Evolutionary conservation across 2,888 invertebrate genomes (phyloP).

Genomic region (Agrenia bidenticulata): DNA sequence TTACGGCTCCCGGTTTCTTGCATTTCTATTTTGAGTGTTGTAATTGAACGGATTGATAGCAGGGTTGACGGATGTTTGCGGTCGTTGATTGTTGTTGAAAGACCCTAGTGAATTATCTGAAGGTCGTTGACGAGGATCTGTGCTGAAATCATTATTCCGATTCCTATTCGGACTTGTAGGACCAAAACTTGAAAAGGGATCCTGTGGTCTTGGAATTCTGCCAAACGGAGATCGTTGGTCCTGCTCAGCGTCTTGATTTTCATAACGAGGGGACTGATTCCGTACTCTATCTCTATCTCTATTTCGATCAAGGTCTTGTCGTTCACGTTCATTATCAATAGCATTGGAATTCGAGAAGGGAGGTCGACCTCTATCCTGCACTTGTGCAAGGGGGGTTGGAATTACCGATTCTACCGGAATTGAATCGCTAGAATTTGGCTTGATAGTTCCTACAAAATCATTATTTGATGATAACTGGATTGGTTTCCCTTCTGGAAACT

Average conservation of each 20-base stretch:
- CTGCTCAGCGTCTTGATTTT: slow-evolving; percentile 20
- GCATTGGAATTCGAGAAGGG: slow-evolving; percentile 43
- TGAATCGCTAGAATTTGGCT: background rate
- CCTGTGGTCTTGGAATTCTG: slow-evolving; percentile 41
- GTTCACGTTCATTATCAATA: slow-evolving; percentile 39
- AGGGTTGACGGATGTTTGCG: slow-evolving; percentile 12
- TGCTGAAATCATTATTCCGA: slow-evolving; percentile 25
- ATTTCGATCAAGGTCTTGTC: slow-evolving; percentile 22
- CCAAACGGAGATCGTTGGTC: slow-evolving; percentile 31
- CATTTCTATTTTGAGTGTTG: slow-evolving; percentile 33
- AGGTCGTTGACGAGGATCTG: slow-evolving; percentile 16
- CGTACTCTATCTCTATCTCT: slow-evolving; percentile 23
- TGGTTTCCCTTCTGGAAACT: no score
- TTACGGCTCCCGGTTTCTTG: slow-evolving; percentile 46
- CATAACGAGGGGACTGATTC: slow-evolving; percentile 11
- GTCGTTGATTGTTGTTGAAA: background rate
- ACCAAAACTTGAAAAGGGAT: slow-evolving; percentile 36
- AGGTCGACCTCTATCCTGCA: slow-evolving; percentile 36
- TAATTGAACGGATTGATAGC: slow-evolving; percentile 10
- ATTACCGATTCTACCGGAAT: background rate
- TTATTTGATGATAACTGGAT: no score
- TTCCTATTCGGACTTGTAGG: slow-evolving; percentile 35
- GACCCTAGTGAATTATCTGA: slow-evolving; percentile 7
- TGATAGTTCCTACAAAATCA: background rate
- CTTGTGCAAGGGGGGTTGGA: slow-evolving; percentile 37